Conservation (phyloP, 2,113 vertebrate species). For the Pantherophis guttatus region DNA sequence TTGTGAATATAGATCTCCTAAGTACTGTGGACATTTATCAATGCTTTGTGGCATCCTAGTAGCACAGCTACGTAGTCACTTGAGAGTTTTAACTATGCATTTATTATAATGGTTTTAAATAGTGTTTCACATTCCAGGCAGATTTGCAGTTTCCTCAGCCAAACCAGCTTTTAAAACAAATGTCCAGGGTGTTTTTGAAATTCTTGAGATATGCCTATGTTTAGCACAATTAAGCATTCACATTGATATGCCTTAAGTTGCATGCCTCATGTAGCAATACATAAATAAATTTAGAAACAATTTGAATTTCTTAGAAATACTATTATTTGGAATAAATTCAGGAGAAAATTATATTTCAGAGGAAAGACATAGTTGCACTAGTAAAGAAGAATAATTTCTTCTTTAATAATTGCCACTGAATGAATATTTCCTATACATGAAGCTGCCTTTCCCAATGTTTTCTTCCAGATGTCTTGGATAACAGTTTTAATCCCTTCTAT, state of each 20-base stretch:
- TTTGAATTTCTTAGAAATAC: not conserved
- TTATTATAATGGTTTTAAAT: not conserved
- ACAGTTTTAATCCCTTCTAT: not conserved
- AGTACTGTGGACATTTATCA: not conserved
- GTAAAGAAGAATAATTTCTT: conserved; percentile 14
- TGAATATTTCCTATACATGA: not conserved
- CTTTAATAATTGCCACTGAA: not conserved
- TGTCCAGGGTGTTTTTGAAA: not conserved
- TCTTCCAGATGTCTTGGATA: not conserved
- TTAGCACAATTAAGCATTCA: not conserved
- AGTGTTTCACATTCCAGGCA: not conserved
- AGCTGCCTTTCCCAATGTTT: not conserved
- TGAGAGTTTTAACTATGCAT: not conserved
- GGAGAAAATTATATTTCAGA: conserved; percentile 23
- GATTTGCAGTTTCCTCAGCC: not conserved
- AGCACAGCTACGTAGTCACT: not conserved
- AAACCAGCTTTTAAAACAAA: not conserved
- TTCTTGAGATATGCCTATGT: not conserved
- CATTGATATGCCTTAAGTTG: not conserved
- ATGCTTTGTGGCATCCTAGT: not conserved
- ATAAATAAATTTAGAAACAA: not conserved
- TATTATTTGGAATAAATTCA: not conserved
- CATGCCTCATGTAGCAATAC: not conserved
- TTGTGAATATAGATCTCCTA: not conserved
- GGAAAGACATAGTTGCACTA: rapidly evolving